These are phyloP conservation scores for Spodoptera picta DNA, from an alignment of 2,888 invertebrate genomes.

Conservation along the genomic window DNA sequence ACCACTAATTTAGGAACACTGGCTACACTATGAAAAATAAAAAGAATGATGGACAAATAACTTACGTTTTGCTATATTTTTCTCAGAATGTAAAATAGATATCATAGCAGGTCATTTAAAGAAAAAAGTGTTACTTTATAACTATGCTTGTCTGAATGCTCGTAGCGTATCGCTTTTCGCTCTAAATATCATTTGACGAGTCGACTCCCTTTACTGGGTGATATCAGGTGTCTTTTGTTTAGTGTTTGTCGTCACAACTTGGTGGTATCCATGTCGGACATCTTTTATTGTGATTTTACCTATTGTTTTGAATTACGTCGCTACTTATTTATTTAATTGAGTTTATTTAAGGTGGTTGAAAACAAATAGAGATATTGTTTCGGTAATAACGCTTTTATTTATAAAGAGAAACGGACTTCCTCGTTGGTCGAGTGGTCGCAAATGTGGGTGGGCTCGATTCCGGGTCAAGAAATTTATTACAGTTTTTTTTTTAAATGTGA, in stretches of 20 bases:
- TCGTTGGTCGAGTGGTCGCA: no score
- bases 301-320: constrained; percentile 28
- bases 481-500: no score
- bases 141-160: constrained; percentile 16
- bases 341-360: no score
- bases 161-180: constrained; percentile 65
- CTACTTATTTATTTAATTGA: not conserved
- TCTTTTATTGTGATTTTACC: constrained; percentile 18
- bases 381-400: no score
- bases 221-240: constrained; percentile 64
- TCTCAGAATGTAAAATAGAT: not conserved
- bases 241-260: constrained; percentile 31
- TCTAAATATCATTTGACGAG: constrained; percentile 64
- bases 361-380: no score
- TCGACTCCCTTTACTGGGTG: constrained; percentile 49
- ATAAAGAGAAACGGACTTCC: no score
- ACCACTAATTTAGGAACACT: no score
- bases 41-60: no score
- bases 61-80: no score
- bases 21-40: no score
- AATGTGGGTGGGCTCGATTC: no score
- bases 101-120: constrained; percentile 7
- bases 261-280: constrained; percentile 33
- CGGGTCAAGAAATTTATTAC: no score
- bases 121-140: constrained; percentile 22